phyloP scores from a whole-genome alignment of 2,888 invertebrate genomes.

The Adela reaumurella region DNA sequence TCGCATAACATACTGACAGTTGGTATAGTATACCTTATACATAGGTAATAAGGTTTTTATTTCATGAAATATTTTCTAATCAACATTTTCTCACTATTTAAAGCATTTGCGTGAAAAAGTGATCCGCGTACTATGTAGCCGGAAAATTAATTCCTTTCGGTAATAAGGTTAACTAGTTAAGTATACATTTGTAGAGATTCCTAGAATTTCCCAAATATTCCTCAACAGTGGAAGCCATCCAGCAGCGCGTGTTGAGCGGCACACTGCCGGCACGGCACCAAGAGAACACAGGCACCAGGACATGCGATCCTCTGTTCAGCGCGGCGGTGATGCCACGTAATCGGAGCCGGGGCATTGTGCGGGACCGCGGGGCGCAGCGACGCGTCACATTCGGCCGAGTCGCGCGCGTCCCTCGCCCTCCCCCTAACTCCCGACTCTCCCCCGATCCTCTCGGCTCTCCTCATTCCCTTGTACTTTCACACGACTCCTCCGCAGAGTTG shows the following conservation, averaged over 20 bases:
- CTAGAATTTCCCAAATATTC: too few relatives aligned
- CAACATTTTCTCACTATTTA: too few relatives aligned
- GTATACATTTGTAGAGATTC: too few relatives aligned
- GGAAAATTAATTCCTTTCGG: too few relatives aligned
- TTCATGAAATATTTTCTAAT: too few relatives aligned
- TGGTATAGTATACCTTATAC: too few relatives aligned
- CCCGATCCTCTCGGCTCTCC: constrained; percentile 5
- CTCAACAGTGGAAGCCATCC: too few relatives aligned
- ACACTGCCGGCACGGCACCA: neutral
- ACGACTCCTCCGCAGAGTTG: constrained; percentile 31
- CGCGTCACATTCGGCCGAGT: constrained; percentile 12
- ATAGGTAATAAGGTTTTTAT: too few relatives aligned
- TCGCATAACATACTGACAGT: too few relatives aligned
- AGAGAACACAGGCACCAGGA: neutral
- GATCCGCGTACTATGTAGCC: too few relatives aligned
- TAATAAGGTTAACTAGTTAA: too few relatives aligned
- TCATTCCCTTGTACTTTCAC: constrained; percentile 34
- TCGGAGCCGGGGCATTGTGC: constrained; percentile 47
- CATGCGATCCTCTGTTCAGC: neutral
- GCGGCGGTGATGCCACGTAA: constrained; percentile 23
- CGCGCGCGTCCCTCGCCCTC: constrained; percentile 11
- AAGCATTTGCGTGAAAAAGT: too few relatives aligned
- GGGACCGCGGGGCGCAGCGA: constrained; percentile 47
- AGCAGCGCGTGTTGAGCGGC: neutral
- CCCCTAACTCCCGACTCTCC: constrained; percentile 15